phyloP scores from a whole-genome alignment of 2,113 vertebrate genomes.

The Axis porcinus region DNA sequence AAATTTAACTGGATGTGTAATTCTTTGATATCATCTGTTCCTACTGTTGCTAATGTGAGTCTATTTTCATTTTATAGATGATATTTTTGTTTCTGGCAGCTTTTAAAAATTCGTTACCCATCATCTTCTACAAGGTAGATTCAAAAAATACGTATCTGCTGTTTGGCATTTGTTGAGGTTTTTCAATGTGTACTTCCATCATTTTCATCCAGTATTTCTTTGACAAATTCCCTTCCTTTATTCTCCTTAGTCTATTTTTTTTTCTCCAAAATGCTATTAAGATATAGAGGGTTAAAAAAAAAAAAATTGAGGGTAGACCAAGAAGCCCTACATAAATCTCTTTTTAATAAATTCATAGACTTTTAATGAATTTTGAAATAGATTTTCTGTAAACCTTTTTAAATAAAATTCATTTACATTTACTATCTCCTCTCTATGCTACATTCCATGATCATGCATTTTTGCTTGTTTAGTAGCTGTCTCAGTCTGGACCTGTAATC shows the following conservation, averaged over 20 bases:
- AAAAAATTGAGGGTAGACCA: background rate
- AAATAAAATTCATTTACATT: background rate
- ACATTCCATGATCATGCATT: background rate
- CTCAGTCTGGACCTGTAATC: background rate
- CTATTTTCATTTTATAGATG: background rate
- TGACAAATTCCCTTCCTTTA: background rate
- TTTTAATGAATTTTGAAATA: background rate
- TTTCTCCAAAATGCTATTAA: background rate
- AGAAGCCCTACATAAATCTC: background rate
- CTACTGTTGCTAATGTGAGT: background rate
- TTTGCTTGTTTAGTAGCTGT: background rate
- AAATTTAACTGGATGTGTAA: background rate
- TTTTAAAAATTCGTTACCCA: background rate
- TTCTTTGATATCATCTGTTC: background rate
- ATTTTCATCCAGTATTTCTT: constrained; percentile 10
- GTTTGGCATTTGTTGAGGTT: background rate
- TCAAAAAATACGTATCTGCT: background rate
- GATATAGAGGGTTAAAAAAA: background rate
- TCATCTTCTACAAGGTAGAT: background rate
- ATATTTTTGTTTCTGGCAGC: background rate
- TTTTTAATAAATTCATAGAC: background rate
- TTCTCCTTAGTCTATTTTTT: background rate
- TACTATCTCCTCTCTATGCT: background rate
- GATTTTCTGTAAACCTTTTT: background rate
- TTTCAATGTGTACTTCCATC: background rate